A percentile compares a stretch with the other conserved stretches of the same genome.
phyloP scores from a whole-genome alignment of 1,140 invertebrate genomes.

The Babylonia areolata region DNA sequence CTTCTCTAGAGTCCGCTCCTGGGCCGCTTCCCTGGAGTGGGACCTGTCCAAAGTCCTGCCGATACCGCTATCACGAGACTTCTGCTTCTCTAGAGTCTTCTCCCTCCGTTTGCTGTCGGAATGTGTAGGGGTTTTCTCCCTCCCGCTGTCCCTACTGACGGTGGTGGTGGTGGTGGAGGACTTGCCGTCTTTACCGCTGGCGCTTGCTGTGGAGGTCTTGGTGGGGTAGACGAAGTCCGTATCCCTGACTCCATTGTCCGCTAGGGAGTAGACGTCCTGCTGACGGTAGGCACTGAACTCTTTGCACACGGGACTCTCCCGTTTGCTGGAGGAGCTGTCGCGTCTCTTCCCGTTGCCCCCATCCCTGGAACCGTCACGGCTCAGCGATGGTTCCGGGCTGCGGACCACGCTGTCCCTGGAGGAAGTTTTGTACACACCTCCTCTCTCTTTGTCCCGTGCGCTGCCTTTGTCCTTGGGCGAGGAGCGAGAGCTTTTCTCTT shows the following conservation, averaged over 20 bases:
- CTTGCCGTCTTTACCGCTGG: neutral
- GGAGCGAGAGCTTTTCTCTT: neutral
- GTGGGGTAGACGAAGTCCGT: neutral
- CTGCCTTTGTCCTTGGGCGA: neutral
- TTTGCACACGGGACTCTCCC: neutral
- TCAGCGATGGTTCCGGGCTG: neutral
- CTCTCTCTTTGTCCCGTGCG: conserved; percentile 4
- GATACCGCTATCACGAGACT: neutral
- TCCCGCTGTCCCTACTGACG: neutral
- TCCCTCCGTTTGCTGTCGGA: neutral
- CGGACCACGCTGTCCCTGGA: neutral
- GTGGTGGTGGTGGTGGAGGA: no score
- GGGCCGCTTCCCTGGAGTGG: neutral
- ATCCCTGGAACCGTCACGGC: conserved; percentile 19
- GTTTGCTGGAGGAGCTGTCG: neutral
- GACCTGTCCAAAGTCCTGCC: neutral
- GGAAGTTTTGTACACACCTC: neutral
- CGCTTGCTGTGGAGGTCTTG: neutral
- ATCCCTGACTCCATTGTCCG: neutral
- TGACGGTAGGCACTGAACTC: neutral
- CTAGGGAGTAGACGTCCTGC: neutral
- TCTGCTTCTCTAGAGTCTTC: conserved; percentile 20
- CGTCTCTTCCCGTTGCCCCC: neutral
- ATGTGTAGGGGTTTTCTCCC: neutral
- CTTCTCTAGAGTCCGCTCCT: conserved; percentile 2